Base-by-base conservation (phyloP, 53 echinoderm and acorn worm genomes). In the Paracentrotus lividus region DNA sequence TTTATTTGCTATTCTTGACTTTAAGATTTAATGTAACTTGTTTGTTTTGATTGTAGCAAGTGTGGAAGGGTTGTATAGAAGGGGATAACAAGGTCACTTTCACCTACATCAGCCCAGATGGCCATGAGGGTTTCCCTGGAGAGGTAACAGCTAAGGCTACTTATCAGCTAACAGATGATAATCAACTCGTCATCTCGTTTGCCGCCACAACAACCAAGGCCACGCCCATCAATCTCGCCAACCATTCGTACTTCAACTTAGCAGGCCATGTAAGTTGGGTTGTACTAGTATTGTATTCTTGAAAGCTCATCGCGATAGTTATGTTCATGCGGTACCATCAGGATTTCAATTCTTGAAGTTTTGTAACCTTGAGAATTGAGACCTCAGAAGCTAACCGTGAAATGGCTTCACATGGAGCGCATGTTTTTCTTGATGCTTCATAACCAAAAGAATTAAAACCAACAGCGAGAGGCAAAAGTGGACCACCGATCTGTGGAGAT, bases 181-280 rank as follows among this genome's bases (percentile, higher is more conserved):
- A 97, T 85, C 60, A 49, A 51, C 90, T 97, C 9, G 72, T 95
- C 36, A 61, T 97, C 69, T 52, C 65, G 4, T 87, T 85, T 34
- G 52, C 65, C 42, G 97, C 97, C 13, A 95, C 90, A 18, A 94
- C 95, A n/a, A 97, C 94, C 26, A 94, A 95, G 59, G 42, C 97
- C n/a, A 97, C 97, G 0, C 97, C 95, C 2, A 91, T 97, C 93
- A 97, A 97, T 72, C 93, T 97, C 85, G 88, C 85, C 54, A 97
- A 97, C 66, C 97, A 97, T 93, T 94, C 96, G 32, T 97, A 97
- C 90, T 96, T 96, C 93, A 97, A 97, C 68, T 90, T 97, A 24
- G 95, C 94, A 27, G 97, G 97, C 52, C 96, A 96, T 91, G 96
- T 96, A 94, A 94, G 94, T 95, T 51, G 21, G 21, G 18, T 21